phyloP scores from a whole-genome alignment of 2,888 invertebrate genomes.

The Mantis religiosa region DNA sequence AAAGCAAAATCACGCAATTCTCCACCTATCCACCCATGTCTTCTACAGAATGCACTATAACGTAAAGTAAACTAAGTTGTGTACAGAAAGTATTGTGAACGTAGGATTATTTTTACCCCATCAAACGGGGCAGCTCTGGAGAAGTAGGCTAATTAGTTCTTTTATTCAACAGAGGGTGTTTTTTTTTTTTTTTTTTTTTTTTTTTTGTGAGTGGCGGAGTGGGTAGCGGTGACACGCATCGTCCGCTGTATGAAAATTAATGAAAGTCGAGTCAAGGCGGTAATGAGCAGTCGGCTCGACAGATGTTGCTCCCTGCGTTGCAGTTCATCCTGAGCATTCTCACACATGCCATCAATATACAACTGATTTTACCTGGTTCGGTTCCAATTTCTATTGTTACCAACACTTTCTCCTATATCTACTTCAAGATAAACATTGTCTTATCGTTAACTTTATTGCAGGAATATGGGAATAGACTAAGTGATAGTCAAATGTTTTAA shows the following conservation, averaged over 20 bases:
- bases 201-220: background rate
- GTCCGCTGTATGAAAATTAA: conserved; percentile 6
- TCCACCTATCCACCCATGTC: too few species aligned
- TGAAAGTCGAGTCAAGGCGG: background rate
- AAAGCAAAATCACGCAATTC: background rate
- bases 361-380: too few species aligned
- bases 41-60: background rate
- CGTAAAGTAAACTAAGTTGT: too few species aligned
- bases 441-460: too few species aligned
- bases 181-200: too few species aligned
- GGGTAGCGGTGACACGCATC: background rate
- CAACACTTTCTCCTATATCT: too few species aligned
- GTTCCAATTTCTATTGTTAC: too few species aligned
- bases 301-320: background rate
- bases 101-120: too few species aligned
- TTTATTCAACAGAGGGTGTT: background rate
- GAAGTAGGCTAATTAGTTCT: background rate
- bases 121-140: background rate
- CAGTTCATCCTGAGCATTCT: background rate
- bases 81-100: too few species aligned
- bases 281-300: background rate
- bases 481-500: too few species aligned
- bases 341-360: background rate
- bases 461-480: too few species aligned
- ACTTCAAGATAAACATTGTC: too few species aligned